A percentile compares a stretch with the other conserved stretches of the same genome.
These are phyloP conservation scores for Chesias legatella DNA, from an alignment of 2,888 invertebrate genomes.

Conservation along the genomic window DNA sequence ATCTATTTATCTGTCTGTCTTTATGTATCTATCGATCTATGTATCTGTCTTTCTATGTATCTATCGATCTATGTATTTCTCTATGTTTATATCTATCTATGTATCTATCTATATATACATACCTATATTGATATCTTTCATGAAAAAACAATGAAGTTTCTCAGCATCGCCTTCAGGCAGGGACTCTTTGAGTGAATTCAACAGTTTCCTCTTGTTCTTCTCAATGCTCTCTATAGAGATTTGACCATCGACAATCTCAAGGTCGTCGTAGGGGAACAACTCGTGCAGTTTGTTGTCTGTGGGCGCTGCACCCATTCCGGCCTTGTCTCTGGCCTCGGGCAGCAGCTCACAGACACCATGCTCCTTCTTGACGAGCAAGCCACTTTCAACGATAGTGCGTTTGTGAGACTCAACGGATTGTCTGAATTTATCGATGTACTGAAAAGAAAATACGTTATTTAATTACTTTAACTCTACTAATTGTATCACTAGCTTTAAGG, in stretches of 20 bases:
- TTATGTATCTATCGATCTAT: no score
- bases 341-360: constrained; percentile 45
- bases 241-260: constrained; percentile 43
- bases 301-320: constrained; percentile 16
- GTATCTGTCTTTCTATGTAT: no score
- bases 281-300: constrained; percentile 31
- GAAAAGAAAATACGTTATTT: no score
- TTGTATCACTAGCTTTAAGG: no score
- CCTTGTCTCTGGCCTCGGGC: constrained; percentile 42
- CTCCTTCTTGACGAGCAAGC: constrained; percentile 47
- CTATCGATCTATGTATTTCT: no score
- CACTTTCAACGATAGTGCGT: constrained; percentile 46
- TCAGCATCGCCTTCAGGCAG: constrained; percentile 45
- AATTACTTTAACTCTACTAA: no score
- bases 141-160: constrained; percentile 67
- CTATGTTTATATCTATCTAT: no score
- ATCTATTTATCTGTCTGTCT: no score
- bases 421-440: constrained; percentile 63
- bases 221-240: constrained; percentile 62
- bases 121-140: constrained; percentile 63
- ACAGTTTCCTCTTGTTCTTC: constrained; percentile 54
- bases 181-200: constrained; percentile 44
- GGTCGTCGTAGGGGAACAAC: constrained; percentile 54
- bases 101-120: no score
- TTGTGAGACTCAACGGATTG: constrained; percentile 53